Conservation (phyloP, 1,140 invertebrate genomes). For the Aphelenchoides besseyi region DNA sequence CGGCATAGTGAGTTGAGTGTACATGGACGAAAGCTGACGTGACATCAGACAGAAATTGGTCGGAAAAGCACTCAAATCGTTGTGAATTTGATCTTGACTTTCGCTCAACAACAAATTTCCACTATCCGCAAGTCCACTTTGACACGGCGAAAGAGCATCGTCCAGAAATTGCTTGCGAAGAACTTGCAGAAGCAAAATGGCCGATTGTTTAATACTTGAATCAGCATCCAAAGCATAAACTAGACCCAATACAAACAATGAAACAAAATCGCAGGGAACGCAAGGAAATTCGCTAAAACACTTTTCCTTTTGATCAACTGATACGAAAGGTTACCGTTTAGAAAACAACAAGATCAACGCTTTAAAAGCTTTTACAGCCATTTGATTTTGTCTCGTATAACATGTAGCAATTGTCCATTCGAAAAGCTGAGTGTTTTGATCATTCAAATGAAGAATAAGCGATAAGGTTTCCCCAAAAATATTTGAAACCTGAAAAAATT, state of each 20-base stretch:
- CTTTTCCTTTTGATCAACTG: not conserved
- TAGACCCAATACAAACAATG: slow-evolving; percentile 92
- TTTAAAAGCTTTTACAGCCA: slow-evolving; percentile 90
- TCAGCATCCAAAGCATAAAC: slow-evolving; percentile 90
- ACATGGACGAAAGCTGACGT: slow-evolving; percentile 81
- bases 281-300: slow-evolving; percentile 63
- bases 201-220: slow-evolving; percentile 83
- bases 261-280: slow-evolving; percentile 95
- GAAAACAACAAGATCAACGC: slow-evolving; percentile 92
- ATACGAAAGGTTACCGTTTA: slow-evolving; percentile 71
- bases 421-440: slow-evolving; percentile 82
- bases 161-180: slow-evolving; percentile 92
- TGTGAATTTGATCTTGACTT: not conserved
- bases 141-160: slow-evolving; percentile 55
- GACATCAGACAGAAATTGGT: slow-evolving; percentile 81
- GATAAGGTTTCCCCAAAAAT: slow-evolving; percentile 88
- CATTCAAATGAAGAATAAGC: slow-evolving; percentile 87
- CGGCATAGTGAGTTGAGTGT: slow-evolving; percentile 95
- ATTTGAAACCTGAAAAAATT: slow-evolving; percentile 73
- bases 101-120: slow-evolving; percentile 17
- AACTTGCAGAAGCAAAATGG: slow-evolving; percentile 85
- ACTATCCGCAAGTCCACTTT: slow-evolving; percentile 17
- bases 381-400: slow-evolving; percentile 81
- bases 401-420: slow-evolving; percentile 97
- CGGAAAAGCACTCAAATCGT: slow-evolving; percentile 28